These are phyloP conservation scores for Chamaea fasciata DNA, from an alignment of 2,113 vertebrate species.

Conservation along the genomic window DNA sequence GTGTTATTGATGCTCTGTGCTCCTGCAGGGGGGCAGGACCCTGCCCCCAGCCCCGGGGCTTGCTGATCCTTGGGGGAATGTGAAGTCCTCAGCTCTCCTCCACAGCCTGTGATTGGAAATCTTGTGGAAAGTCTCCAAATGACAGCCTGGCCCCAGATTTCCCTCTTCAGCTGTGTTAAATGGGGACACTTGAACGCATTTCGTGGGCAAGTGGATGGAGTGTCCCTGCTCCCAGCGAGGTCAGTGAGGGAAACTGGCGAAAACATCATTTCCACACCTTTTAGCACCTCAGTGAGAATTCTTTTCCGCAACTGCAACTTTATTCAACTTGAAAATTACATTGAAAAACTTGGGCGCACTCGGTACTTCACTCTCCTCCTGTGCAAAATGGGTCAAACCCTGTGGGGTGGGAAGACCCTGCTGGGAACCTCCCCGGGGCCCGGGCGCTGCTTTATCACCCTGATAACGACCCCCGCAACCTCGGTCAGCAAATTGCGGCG, in stretches of 20 bases:
- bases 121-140: not conserved
- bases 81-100: not conserved
- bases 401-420: accelerated
- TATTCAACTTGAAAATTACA: not conserved
- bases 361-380: not conserved
- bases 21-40: not conserved
- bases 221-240: accelerated
- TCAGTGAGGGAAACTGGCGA: not conserved
- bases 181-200: not conserved
- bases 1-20: not conserved
- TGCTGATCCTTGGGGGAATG: accelerated
- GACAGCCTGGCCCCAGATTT: not conserved
- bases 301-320: not conserved
- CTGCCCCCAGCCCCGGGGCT: accelerated
- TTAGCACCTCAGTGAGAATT: not conserved
- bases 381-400: not conserved
- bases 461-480: not conserved
- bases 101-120: not conserved
- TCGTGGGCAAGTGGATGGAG: not conserved
- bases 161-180: not conserved
- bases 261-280: accelerated
- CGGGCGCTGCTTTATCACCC: not conserved
- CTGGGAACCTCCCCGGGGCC: not conserved
- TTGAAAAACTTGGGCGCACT: not conserved
- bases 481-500: not conserved